These are phyloP conservation scores for Parotocinclus haroldoi DNA, from an alignment of 2,797 vertebrate species.

Conservation along the genomic window DNA sequence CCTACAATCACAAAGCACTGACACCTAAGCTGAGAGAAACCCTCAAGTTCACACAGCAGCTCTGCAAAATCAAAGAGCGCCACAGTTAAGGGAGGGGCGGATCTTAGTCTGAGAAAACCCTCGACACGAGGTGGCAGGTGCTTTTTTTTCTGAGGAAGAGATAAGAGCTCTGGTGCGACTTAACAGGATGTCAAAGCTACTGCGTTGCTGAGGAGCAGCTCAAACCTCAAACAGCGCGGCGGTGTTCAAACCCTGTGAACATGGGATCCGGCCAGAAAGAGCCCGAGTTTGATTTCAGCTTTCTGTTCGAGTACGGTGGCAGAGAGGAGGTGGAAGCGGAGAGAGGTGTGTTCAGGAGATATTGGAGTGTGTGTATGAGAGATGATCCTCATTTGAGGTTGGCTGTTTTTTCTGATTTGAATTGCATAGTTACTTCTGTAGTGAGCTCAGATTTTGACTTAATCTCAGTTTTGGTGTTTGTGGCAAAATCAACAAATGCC, in stretches of 20 bases:
- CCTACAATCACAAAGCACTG: constrained; percentile 47
- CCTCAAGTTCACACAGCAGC: not conserved
- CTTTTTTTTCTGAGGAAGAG: constrained; percentile 29
- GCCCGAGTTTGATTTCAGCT: constrained; percentile 84
- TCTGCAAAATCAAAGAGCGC: too few species aligned
- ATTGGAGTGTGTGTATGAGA: not conserved
- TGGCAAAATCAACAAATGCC: too few species aligned
- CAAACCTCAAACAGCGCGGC: constrained; percentile 33
- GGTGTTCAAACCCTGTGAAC: constrained; percentile 21
- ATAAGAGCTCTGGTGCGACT: constrained; percentile 27
- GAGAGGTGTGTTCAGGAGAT: constrained; percentile 66
- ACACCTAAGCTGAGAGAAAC: constrained; percentile 54
- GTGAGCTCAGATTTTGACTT: too few species aligned
- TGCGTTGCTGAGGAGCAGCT: constrained; percentile 22
- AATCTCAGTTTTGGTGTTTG: too few species aligned
- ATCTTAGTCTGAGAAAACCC: constrained; percentile 21
- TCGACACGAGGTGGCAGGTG: constrained; percentile 24
- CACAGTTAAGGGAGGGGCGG: constrained; percentile 17
- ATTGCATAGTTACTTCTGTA: too few species aligned
- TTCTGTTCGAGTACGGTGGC: constrained; percentile 80
- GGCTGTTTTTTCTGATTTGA: too few species aligned
- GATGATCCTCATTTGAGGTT: too few species aligned
- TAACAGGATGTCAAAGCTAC: constrained; percentile 36
- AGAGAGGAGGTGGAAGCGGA: constrained; percentile 61
- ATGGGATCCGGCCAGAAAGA: constrained; percentile 80